Percentiles rank a stretch among this genome's conserved stretches.
Evolutionary conservation across 1,140 invertebrate genomes (phyloP).

Genomic region (Ceratitis capitata): DNA sequence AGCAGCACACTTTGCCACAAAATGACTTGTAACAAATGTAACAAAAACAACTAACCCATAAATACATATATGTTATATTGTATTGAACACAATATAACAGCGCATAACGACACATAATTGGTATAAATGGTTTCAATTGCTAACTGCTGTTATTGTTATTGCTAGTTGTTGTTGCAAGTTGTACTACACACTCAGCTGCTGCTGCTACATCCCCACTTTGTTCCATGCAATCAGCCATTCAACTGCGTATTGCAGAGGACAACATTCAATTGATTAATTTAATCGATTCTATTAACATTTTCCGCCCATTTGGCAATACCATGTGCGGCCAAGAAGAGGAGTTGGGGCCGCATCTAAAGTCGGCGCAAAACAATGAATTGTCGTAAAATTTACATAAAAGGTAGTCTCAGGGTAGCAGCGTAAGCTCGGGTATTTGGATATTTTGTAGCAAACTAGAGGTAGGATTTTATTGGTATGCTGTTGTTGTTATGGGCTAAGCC

Average conservation of each 20-base stretch:
- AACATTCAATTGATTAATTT: slow-evolving; percentile 28
- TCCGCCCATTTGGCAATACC: slow-evolving; percentile 27
- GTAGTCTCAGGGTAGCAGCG: background rate
- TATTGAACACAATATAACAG: background rate
- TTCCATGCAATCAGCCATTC: background rate
- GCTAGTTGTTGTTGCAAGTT: background rate
- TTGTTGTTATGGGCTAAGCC: too few species aligned
- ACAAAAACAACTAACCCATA: background rate
- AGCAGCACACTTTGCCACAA: background rate
- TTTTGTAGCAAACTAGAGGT: background rate
- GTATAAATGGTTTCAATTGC: background rate
- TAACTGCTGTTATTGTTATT: background rate
- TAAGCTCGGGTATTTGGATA: too few species aligned
- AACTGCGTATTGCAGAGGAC: background rate
- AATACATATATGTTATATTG: too few species aligned
- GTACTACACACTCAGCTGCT: background rate
- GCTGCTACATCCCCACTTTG: background rate
- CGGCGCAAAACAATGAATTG: background rate
- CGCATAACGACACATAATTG: slow-evolving; percentile 25
- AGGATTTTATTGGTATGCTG: background rate
- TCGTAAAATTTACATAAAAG: slow-evolving; percentile 29
- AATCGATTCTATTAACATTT: slow-evolving; percentile 36
- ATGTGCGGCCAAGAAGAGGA: background rate
- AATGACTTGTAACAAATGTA: background rate
- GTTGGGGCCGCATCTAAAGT: background rate